phyloP scores from a whole-genome alignment of 2,113 vertebrate species.

The Pachypanchax playfairii region DNA sequence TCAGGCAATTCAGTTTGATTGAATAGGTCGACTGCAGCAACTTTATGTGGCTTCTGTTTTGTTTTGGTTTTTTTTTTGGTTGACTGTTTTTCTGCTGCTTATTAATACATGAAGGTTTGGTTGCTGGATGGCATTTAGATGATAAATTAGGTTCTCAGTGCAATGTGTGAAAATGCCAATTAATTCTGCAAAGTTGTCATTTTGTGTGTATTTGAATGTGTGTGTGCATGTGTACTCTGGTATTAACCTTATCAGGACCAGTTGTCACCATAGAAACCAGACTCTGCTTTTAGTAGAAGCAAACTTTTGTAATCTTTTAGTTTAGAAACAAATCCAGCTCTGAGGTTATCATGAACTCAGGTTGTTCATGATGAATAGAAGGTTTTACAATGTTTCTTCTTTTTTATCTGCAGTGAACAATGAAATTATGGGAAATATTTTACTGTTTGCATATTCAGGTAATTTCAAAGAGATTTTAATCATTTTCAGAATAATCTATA shows the following conservation, averaged over 20 bases:
- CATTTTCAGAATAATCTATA: too few species aligned
- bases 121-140: slow-evolving; percentile 46
- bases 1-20: slow-evolving; percentile 35
- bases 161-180: slow-evolving; percentile 49
- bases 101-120: slow-evolving; percentile 45
- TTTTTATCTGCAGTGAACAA: not conserved
- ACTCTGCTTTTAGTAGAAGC: not conserved
- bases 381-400: too few species aligned
- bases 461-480: too few species aligned
- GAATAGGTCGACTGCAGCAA: slow-evolving; percentile 21
- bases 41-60: not conserved
- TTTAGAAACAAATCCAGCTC: too few species aligned
- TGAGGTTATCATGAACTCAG: too few species aligned
- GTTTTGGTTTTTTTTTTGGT: slow-evolving; percentile 33
- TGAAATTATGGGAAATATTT: not conserved
- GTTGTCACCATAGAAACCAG: not conserved
- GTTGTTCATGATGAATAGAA: too few species aligned
- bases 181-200: slow-evolving; percentile 30
- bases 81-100: slow-evolving; percentile 13
- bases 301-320: too few species aligned
- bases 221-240: too few species aligned
- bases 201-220: not conserved
- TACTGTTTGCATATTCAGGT: not conserved
- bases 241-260: not conserved
- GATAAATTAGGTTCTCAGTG: slow-evolving; percentile 44